Base-by-base conservation (phyloP, 2,113 vertebrate species). In the Pagrus major region DNA sequence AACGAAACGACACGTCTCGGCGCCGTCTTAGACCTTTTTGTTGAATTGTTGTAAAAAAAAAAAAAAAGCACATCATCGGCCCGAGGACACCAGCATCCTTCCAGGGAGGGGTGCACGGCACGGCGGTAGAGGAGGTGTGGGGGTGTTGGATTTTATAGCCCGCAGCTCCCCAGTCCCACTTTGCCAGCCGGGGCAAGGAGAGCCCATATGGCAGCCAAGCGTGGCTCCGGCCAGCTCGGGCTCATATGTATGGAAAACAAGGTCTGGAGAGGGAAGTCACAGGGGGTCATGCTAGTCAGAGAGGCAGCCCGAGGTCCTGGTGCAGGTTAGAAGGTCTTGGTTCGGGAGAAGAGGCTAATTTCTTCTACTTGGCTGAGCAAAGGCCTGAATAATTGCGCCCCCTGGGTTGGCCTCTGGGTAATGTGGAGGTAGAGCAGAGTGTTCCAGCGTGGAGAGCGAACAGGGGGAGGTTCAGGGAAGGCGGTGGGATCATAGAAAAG, bases 331-430 rank as follows among this genome's bases (percentile, higher is more conserved):
- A 84, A 94, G 92, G 90, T 93, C 93, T 86, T 75, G 87, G 82
- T 89, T 90, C 69, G 11, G 89, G 88, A 91, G 90, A 83, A 81
- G 86, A 91, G 88, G 87, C 86, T 91, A 86, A 93, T 93, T 92
- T 94, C 86, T 90, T 92, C 86, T 90, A 88, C 90, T 92, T 91
- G 90, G 90, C 81, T 91, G 89, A 93, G 86, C 91, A 91, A 89
- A 93, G 91, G 84, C 84, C 77, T 81, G 85, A 89, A 90, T 95
- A 93, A 94, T 94, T 94, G 91, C 63, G 65, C 90, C 94, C 86
- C 81, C 83, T 85, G 92, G 93, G 88, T 89, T 66, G 71, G 84
- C 93, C 89, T 87, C 10, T 81, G 83, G 90, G 83, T 88, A 78
- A 75, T 71, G 78, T 81, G 65, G 87, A 90, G 80, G 85, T 83